Conservation (phyloP, 2,113 vertebrate species). For the Ageneiosus marmoratus region DNA sequence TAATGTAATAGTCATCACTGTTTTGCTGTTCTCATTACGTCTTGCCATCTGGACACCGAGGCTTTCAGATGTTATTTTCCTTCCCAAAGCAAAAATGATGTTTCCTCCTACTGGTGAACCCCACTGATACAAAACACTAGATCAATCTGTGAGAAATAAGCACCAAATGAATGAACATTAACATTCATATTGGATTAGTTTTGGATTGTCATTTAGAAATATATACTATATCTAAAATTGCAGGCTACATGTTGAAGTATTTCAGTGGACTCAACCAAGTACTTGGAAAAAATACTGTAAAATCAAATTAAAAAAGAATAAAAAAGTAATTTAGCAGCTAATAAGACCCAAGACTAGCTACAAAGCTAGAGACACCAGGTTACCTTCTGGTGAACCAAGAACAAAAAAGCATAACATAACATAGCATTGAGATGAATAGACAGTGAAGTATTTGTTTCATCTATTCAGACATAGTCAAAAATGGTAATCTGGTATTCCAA, state of each 20-base stretch:
- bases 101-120: conserved; percentile 41
- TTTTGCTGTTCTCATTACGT: conserved; percentile 68
- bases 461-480: neutral
- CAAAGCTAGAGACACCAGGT: neutral
- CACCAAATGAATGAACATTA: neutral
- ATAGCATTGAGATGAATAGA: neutral
- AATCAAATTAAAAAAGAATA: neutral
- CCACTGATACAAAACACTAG: neutral
- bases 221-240: neutral
- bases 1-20: conserved; percentile 65
- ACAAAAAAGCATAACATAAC: neutral
- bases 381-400: neutral
- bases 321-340: neutral
- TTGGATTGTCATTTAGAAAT: neutral
- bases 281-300: neutral
- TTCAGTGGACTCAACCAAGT: neutral
- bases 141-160: neutral
- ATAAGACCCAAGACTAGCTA: neutral
- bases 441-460: neutral
- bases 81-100: conserved; percentile 44
- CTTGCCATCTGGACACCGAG: conserved; percentile 67
- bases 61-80: conserved; percentile 47
- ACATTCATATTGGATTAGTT: neutral
- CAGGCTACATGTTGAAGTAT: neutral
- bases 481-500: neutral